Conservation (phyloP, 2,888 invertebrate genomes). For the Chymomyza amoena region DNA sequence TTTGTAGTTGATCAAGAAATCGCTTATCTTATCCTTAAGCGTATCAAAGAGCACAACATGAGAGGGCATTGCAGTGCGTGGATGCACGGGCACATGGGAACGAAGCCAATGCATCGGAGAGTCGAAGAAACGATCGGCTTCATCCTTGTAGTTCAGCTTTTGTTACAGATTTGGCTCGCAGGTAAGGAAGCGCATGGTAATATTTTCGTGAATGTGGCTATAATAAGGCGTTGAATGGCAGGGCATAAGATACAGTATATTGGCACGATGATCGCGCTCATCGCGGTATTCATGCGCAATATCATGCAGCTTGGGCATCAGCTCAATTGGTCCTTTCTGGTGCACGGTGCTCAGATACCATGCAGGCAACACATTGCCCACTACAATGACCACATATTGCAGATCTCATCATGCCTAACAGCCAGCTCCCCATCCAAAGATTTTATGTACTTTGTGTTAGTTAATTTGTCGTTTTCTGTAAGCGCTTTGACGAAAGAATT, state of each 20-base stretch:
- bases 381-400: constrained; percentile 79
- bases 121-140: constrained; percentile 88
- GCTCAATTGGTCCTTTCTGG: constrained; percentile 88
- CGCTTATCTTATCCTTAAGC: constrained; percentile 81
- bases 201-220: constrained; percentile 91
- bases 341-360: constrained; percentile 88
- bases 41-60: constrained; percentile 87
- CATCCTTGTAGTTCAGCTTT: constrained; percentile 80
- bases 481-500: no score
- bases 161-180: constrained; percentile 89
- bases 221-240: constrained; percentile 94
- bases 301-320: constrained; percentile 85
- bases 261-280: constrained; percentile 76
- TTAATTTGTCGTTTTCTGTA: no score
- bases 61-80: constrained; percentile 81
- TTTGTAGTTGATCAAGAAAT: constrained; percentile 80
- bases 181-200: constrained; percentile 87
- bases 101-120: constrained; percentile 86
- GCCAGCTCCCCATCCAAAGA: no score
- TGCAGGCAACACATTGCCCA: constrained; percentile 83
- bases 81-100: constrained; percentile 78
- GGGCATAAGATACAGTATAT: constrained; percentile 90
- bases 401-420: no score
- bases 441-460: no score
- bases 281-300: constrained; percentile 78